A percentile compares a stretch with the other conserved stretches of the same genome.
Evolutionary conservation across 1,140 invertebrate genomes (phyloP).

Genomic region (Dryas iulia): DNA sequence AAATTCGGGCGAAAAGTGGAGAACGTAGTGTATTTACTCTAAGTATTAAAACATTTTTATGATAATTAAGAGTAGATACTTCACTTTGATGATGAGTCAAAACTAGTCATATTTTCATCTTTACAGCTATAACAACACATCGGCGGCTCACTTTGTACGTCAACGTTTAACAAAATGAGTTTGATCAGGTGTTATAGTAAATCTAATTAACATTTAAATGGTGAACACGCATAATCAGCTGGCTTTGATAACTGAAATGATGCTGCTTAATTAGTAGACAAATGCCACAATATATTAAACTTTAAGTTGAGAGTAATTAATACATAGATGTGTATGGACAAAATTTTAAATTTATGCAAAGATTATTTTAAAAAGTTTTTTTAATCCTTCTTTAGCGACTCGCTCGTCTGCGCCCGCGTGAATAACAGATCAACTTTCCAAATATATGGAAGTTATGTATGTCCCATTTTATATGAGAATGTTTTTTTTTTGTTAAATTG

Average conservation of each 20-base stretch:
- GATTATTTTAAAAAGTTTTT: no score
- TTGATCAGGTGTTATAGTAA: constrained; percentile 71
- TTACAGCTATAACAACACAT: constrained; percentile 10
- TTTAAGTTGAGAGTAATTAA: no score
- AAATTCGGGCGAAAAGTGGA: no score
- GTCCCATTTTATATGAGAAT: no score
- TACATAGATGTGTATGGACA: no score
- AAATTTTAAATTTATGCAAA: no score
- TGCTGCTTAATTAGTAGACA: constrained; percentile 70
- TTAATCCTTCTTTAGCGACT: no score
- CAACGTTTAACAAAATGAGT: constrained; percentile 32
- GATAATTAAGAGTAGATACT: not conserved
- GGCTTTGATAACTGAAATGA: constrained; percentile 63
- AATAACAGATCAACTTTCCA: no score
- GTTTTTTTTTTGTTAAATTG: no score
- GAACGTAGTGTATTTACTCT: no score
- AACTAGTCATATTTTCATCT: not conserved
- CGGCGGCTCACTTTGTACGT: constrained; percentile 19
- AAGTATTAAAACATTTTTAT: not conserved
- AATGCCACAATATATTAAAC: constrained; percentile 59
- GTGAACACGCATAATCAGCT: constrained; percentile 76
- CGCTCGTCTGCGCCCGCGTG: no score
- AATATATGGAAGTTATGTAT: no score
- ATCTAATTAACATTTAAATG: constrained; percentile 78
- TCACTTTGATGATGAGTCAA: not conserved